These are phyloP conservation scores for Pachliopta kotzebuea DNA, from an alignment of 2,888 invertebrate species.

Conservation along the genomic window DNA sequence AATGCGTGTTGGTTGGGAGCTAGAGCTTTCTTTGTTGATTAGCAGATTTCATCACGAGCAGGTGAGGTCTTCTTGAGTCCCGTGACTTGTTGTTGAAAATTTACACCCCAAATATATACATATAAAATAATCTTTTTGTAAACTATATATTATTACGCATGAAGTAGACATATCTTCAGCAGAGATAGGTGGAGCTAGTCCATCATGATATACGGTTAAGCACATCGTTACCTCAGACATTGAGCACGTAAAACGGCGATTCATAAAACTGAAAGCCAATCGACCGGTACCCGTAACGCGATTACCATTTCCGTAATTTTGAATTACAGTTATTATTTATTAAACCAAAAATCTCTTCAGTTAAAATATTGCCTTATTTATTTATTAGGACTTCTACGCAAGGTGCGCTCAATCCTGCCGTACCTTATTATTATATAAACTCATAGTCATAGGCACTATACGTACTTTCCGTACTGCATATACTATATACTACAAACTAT, in stretches of 20 bases:
- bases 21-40: too few species aligned
- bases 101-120: too few species aligned
- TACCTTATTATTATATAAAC: too few species aligned
- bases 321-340: constrained; percentile 39
- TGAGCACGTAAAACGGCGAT: constrained; percentile 65
- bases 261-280: constrained; percentile 60
- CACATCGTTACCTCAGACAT: constrained; percentile 53
- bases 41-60: too few species aligned
- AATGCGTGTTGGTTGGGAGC: too few species aligned
- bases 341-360: neutral
- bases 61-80: too few species aligned
- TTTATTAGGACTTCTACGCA: too few species aligned
- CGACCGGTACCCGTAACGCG: constrained; percentile 54
- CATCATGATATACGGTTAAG: constrained; percentile 40
- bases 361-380: neutral
- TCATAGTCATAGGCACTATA: too few species aligned
- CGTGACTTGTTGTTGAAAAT: too few species aligned
- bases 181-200: constrained; percentile 30
- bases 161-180: constrained; percentile 30
- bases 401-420: too few species aligned
- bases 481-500: too few species aligned
- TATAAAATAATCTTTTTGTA: constrained; percentile 21
- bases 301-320: constrained; percentile 58
- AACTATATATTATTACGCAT: constrained; percentile 37
- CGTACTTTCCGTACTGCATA: too few species aligned